Evolutionary conservation across 2,797 vertebrate species (phyloP), one percentile per base, ranked within the genome.

Genomic region (Acanthornis magna): DNA sequence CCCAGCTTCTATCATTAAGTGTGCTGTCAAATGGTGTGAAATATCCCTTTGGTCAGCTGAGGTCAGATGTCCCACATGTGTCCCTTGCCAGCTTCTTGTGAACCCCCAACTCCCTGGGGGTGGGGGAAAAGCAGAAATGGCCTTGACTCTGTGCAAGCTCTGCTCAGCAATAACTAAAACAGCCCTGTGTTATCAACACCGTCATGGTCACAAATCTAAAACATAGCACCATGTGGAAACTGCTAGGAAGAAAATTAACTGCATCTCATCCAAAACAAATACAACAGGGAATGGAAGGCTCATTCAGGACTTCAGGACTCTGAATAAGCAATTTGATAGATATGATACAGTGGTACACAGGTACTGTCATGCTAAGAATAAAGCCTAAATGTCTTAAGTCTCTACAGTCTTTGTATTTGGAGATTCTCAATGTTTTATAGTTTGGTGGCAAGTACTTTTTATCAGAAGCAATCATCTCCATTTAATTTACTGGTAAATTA

Each of bases 41-140:
- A 51, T 30, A 45, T 22, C 20, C 7, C 50, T 51, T 63, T 45
- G 23, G 20, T 30, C 43, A n/a, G 5, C 2, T 21, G 23, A 32
- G 32, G 7, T 43, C 43, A 13, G 27, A 32, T 23, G 22, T 57
- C 51, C 22, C 23, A 23, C 1, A 1, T 12, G 7, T 26, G 43
- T 32, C 67, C 32, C 19, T 57, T 63, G 22, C 27, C 11, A 38
- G 11, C 10, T 14, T 36, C 22, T 43, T 25, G 27, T 40, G 32
- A 63, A 21, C 6, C 8, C 10, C 13, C 29, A 63, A 0, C 3
- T 9, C 10, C 5, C 11, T 9, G 32, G 43, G 18, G 15, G 29
- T n/a, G 25, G 11, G 5, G 4, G 32, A 68, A 48, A 45, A 76
- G 23, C 19, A 57, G 71, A 57, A 70, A 40, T 5, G 11, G 15